Evolutionary conservation across 2,888 invertebrate genomes (phyloP).

Genomic region (Galerucella pusilla): DNA sequence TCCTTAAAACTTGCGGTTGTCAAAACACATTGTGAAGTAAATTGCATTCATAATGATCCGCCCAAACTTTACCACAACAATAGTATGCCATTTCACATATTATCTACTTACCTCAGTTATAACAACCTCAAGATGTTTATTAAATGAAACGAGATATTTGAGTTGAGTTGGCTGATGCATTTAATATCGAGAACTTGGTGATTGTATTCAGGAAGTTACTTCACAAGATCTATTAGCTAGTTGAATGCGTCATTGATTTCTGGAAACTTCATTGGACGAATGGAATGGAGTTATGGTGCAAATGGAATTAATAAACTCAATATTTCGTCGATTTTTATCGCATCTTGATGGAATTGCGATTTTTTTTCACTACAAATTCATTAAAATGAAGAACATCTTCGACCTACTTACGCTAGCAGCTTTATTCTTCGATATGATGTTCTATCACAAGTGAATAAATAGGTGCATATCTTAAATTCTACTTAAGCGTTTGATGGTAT

Average conservation of each 20-base stretch:
- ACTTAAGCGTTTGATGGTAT: slow-evolving; percentile 7
- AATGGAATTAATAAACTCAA: too few species aligned
- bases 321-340: too few species aligned
- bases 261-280: too few species aligned
- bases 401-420: neutral
- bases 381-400: neutral
- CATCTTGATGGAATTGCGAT: too few species aligned
- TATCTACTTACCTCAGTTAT: neutral
- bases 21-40: too few species aligned
- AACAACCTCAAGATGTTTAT: neutral
- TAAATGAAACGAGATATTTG: neutral
- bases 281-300: too few species aligned
- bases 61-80: neutral
- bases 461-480: slow-evolving; percentile 2
- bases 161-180: neutral
- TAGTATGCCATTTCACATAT: neutral
- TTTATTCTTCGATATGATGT: neutral
- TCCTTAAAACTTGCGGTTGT: too few species aligned
- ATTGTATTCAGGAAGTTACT: neutral
- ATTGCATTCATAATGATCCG: too few species aligned
- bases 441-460: neutral
- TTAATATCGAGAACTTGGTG: neutral
- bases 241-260: neutral
- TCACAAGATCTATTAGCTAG: neutral
- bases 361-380: neutral